Percentiles rank a stretch among this genome's conserved stretches.
These are phyloP conservation scores for Orestias chungarensis DNA, from an alignment of 2,797 vertebrate genomes.

Conservation along the genomic window DNA sequence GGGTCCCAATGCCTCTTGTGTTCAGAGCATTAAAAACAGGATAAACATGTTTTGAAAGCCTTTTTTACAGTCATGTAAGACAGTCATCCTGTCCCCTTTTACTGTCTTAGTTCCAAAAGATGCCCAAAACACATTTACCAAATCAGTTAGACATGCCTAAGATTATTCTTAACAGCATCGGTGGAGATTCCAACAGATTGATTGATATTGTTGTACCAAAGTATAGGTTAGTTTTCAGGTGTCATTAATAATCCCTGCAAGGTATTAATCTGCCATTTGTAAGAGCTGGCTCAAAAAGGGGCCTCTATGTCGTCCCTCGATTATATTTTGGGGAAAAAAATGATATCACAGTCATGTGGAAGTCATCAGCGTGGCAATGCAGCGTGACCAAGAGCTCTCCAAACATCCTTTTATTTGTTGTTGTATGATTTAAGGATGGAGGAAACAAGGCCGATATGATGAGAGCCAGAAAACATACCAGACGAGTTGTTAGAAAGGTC, in stretches of 20 bases:
- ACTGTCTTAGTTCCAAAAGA: constrained; percentile 9
- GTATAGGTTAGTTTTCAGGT: constrained; percentile 5
- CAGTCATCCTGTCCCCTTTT: not conserved
- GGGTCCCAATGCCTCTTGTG: no score
- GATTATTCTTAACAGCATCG: constrained; percentile 29
- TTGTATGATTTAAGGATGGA: not conserved
- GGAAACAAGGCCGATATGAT: constrained; percentile 11
- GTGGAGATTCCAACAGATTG: constrained; percentile 4
- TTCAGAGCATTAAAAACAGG: no score
- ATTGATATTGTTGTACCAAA: constrained; percentile 18
- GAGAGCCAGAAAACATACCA: constrained; percentile 10
- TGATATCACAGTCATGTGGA: constrained; percentile 4
- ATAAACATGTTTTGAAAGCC: no score
- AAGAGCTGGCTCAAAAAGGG: constrained; percentile 11
- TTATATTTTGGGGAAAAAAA: constrained; percentile 5
- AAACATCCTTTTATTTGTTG: constrained; percentile 17
- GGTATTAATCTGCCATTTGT: constrained; percentile 1
- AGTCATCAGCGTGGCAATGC: constrained; percentile 9
- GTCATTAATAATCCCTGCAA: constrained; percentile 30
- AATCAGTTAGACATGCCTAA: constrained; percentile 45
- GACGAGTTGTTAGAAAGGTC: not conserved
- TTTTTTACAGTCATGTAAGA: constrained; percentile 1
- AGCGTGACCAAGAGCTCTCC: not conserved
- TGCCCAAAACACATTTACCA: constrained; percentile 13
- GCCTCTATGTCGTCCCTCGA: constrained; percentile 5